Conservation (phyloP, 2,888 invertebrate species). For the Netelia fuscicornis region DNA sequence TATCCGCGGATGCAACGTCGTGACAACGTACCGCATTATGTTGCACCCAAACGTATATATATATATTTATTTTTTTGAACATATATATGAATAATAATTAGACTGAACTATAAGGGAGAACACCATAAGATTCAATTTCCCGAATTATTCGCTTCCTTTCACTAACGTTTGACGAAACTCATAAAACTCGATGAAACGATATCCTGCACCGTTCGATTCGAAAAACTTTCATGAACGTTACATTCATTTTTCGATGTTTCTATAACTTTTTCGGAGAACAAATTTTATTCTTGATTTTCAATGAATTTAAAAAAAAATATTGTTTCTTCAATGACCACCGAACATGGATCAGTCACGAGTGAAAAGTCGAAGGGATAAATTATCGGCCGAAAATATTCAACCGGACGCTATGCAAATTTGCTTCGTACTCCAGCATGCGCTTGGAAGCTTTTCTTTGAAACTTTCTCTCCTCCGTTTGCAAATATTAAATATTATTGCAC, state of each 20-base stretch:
- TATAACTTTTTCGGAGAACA: too few species aligned
- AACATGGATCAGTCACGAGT: too few species aligned
- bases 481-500: too few species aligned
- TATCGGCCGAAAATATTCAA: too few species aligned
- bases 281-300: too few species aligned
- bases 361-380: too few species aligned
- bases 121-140: neutral
- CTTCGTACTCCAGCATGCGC: too few species aligned
- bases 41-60: constrained; percentile 42
- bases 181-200: neutral
- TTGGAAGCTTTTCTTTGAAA: too few species aligned
- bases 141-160: neutral
- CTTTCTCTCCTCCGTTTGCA: too few species aligned
- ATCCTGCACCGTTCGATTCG: neutral
- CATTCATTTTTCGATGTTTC: too few species aligned
- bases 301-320: too few species aligned
- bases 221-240: neutral
- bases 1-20: constrained; percentile 51
- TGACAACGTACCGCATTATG: constrained; percentile 61
- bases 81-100: constrained; percentile 24
- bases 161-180: neutral
- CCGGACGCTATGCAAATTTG: too few species aligned
- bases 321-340: neutral
- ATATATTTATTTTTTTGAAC: neutral
- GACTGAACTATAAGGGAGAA: neutral